These are phyloP conservation scores for Columba janthina DNA, from an alignment of 2,113 vertebrate species.

Conservation along the genomic window DNA sequence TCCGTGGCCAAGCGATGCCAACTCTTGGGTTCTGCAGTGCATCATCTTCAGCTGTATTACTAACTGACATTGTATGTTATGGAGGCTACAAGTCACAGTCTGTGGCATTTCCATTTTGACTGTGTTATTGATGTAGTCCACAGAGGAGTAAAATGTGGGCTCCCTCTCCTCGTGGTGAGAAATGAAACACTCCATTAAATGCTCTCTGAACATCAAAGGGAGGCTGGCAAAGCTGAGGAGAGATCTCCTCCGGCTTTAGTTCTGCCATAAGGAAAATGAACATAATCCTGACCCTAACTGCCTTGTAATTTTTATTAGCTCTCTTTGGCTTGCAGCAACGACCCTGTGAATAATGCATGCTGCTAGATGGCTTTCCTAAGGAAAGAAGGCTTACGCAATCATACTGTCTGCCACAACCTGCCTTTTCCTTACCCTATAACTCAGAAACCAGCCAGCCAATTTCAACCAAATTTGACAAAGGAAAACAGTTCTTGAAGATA, in stretches of 20 bases:
- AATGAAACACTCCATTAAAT: background rate
- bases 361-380: slow-evolving; percentile 52
- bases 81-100: background rate
- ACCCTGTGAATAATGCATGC: slow-evolving; percentile 57
- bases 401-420: background rate
- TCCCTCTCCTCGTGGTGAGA: background rate
- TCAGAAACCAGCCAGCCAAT: background rate
- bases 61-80: background rate
- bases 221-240: background rate
- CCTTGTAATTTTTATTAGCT: slow-evolving; percentile 45
- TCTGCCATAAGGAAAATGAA: background rate
- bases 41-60: background rate
- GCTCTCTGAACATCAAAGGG: background rate
- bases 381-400: slow-evolving; percentile 44
- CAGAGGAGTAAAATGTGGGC: background rate
- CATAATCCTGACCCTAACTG: slow-evolving; percentile 13
- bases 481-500: background rate
- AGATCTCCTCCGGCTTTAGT: slow-evolving; percentile 6
- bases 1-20: background rate
- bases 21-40: background rate
- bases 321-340: slow-evolving; percentile 11
- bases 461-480: background rate
- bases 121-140: background rate
- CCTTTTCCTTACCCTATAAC: slow-evolving; percentile 8
- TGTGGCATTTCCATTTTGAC: background rate